Base-by-base conservation (phyloP, 2,888 invertebrate species). In the Enchytraeus crypticus region DNA sequence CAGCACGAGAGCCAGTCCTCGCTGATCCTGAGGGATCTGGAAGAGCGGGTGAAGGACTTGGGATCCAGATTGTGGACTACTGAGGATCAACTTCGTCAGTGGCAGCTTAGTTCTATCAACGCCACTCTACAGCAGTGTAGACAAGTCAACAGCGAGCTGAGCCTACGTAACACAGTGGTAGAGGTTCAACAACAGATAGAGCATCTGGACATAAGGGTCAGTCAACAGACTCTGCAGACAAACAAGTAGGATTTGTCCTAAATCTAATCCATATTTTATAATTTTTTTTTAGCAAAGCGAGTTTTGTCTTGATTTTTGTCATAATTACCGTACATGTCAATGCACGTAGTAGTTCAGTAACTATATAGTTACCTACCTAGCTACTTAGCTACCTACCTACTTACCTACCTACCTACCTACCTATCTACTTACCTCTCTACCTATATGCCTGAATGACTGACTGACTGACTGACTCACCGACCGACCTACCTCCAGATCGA, bases 111-210 rank as follows among this genome's bases (percentile, higher is more conserved):
- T 23, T 8, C 21, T 11, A 11, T 47, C 26, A 47, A 47, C 26
- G 49, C 26, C 18, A 18, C 49, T 23, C 49, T 47, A 11, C 49
- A 47, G 49, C 49, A 47, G 49, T 47, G 14, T 5, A 47, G 21
- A 23, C 18, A 47, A 23, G 49, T 23, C 14, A 47, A 47, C 49
- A 18, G 29, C 46, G 46, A 73, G 51, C 61, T 75, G 32, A 69
- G 69, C 11, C 45, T 46, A 1, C 46, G 23, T 38, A 43, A 51
- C 18, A 53, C 43, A 26, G 26, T 30, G 46, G 53, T 58, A 8
- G 46, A 59, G 33, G 21, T 38, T 5, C 58, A 66, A 5, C 65
- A 66, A 55, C 45, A 73, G 26, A 61, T 69, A 3, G 38, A 5
- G 18, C 11, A 23, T 47, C 49, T 18, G 14, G 49, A 47, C 8